Evolutionary conservation across 2,888 invertebrate species (phyloP), one percentile per base, ranked within the genome.

Genomic region (Ferrisia virgata): DNA sequence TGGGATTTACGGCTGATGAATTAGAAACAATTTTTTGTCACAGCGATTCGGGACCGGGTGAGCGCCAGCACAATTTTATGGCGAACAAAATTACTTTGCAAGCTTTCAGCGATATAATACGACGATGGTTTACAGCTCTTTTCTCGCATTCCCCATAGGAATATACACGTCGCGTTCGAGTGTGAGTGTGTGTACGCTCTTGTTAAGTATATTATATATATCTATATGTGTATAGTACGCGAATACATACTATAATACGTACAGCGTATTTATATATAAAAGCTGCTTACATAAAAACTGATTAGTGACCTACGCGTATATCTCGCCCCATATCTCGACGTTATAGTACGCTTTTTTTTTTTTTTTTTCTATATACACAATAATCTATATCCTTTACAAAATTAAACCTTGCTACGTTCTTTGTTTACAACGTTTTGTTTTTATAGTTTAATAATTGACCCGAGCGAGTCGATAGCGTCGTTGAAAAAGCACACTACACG

Each of bases 11-110:
- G 33, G 81, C 81, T 81, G 81, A 81, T 81, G 53, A 81, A 81
- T 81, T 81, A 81, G 81, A 81, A 53, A 81, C 53, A 81, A 81
- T 81, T 81, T 81, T 53, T 81, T 53, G 72, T 72, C 72, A 33
- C 33, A 22, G 47, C 53, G 81, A 47, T 18, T 25, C 25, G 40
- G 40, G 78, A n/a, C 8, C 39, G 13, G 81, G 15, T 58, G 81
- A 33, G 43, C 36, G 33, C 43, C 43, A 43, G 40, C 79, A 43
- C 69, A 43, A 80, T 80, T 80, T 80, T 80, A 80, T 80, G 31
- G 47, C 47, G 28, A 80, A 47, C 31, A 22, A 47, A 80, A 80
- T 80, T 80, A 80, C 80, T 31, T 81, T 47, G 81, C 53, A 25
- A 81, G 53, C 81, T 81, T 53, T 81, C 47, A 81, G 58, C 81